These are phyloP conservation scores for Scartelaos histophorus DNA, from an alignment of 2,113 vertebrate genomes.

Conservation along the genomic window DNA sequence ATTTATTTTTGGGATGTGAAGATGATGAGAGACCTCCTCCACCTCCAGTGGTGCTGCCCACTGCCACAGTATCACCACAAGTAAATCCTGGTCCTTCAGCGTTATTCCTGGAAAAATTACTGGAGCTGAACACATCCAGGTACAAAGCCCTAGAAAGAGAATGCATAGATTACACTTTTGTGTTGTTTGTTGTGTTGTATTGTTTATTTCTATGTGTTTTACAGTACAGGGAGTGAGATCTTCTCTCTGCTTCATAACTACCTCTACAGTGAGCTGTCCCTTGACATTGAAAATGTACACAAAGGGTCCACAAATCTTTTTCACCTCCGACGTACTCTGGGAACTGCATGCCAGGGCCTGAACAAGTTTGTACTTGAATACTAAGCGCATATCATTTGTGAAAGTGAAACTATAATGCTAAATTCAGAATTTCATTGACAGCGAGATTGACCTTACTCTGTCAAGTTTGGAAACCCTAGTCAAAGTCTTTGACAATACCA, in stretches of 20 bases:
- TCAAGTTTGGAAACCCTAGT: conserved; percentile 83
- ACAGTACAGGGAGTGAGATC: conserved; percentile 75
- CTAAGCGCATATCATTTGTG: not conserved
- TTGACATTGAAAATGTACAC: conserved; percentile 79
- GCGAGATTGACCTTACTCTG: conserved; percentile 84
- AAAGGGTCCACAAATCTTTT: conserved; percentile 76
- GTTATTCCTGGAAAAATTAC: conserved; percentile 79
- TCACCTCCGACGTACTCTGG: conserved; percentile 76
- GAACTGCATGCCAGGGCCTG: conserved; percentile 76
- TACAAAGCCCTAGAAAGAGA: conserved; percentile 23
- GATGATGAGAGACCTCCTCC: conserved; percentile 75
- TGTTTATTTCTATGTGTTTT: conserved; percentile 5
- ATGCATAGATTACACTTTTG: not conserved
- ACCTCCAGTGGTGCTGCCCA: conserved; percentile 19
- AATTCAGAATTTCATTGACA: conserved; percentile 46
- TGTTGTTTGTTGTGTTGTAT: not conserved
- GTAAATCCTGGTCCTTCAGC: conserved; percentile 49
- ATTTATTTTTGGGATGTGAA: conserved; percentile 28
- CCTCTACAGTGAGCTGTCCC: conserved; percentile 77
- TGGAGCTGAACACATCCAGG: conserved; percentile 81
- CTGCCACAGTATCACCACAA: conserved; percentile 26
- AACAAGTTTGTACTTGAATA: conserved; percentile 71
- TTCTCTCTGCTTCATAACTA: conserved; percentile 80
- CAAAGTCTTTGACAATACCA: conserved; percentile 81
- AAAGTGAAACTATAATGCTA: not conserved